A percentile compares a stretch with the other conserved stretches of the same genome.
phyloP scores from a whole-genome alignment of 2,113 vertebrate species.

The Gila orcuttii region DNA sequence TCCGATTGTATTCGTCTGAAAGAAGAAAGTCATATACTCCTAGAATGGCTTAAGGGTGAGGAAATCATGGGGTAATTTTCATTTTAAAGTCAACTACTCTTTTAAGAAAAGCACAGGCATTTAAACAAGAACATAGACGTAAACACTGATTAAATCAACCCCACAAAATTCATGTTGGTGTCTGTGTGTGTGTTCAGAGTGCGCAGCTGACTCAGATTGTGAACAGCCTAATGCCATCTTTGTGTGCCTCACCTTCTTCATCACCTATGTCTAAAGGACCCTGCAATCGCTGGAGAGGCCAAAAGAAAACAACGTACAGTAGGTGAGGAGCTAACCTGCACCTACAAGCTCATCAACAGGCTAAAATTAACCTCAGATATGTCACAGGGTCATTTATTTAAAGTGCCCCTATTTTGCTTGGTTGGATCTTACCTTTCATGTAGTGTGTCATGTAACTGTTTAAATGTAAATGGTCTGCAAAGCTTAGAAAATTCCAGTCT shows the following conservation, averaged over 20 bases:
- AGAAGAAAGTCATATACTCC: too few species aligned
- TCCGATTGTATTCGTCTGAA: too few species aligned
- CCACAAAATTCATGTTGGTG: slow-evolving; percentile 35
- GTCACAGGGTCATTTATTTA: neutral
- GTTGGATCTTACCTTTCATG: too few species aligned
- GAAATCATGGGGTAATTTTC: too few species aligned
- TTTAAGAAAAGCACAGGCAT: neutral
- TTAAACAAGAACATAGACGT: neutral
- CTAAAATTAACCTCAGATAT: neutral
- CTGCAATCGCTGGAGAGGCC: slow-evolving; percentile 68
- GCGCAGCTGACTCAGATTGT: slow-evolving; percentile 91
- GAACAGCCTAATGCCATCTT: slow-evolving; percentile 87
- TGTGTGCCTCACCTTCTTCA: slow-evolving; percentile 79
- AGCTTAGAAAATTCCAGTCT: too few species aligned
- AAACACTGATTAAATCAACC: neutral
- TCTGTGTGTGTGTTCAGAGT: slow-evolving; percentile 81
- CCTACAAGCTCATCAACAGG: neutral
- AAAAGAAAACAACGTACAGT: slow-evolving; percentile 73
- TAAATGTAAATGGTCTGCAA: too few species aligned
- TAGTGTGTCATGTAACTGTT: too few species aligned
- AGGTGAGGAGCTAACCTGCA: slow-evolving; percentile 72
- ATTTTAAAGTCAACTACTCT: too few species aligned
- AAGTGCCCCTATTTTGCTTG: neutral
- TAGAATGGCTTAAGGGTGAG: too few species aligned
- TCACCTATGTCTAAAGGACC: slow-evolving; percentile 79